These are phyloP conservation scores for Rhizoglyphus robini DNA, from an alignment of 1,140 invertebrate species.

Conservation along the genomic window DNA sequence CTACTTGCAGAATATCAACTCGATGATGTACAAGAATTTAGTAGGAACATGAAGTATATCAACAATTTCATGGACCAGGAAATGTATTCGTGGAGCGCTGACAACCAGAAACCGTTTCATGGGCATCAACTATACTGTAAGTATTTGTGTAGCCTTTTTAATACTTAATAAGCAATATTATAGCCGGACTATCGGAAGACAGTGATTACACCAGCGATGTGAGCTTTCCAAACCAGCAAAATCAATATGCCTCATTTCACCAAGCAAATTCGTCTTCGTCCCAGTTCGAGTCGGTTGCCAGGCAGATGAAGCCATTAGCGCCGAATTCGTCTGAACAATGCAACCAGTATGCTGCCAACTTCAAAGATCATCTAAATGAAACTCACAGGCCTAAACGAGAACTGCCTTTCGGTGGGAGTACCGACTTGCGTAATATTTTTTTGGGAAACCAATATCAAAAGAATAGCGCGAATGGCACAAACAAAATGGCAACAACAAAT, in stretches of 20 bases:
- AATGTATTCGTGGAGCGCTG: slow-evolving; percentile 42
- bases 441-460: background rate
- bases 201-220: slow-evolving; percentile 92
- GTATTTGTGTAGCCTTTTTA: background rate
- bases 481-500: background rate
- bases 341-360: background rate
- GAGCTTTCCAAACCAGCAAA: slow-evolving; percentile 59
- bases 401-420: slow-evolving; percentile 11
- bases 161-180: slow-evolving; percentile 26
- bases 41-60: slow-evolving; percentile 75
- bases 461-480: background rate
- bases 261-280: slow-evolving; percentile 64
- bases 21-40: slow-evolving; percentile 71
- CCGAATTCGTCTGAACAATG: background rate
- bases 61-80: slow-evolving; percentile 78
- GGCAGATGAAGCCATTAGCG: background rate
- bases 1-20: slow-evolving; percentile 60
- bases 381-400: background rate
- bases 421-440: slow-evolving; percentile 11
- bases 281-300: slow-evolving; percentile 54
- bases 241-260: slow-evolving; percentile 37
- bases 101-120: background rate
- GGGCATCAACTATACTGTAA: slow-evolving; percentile 18
- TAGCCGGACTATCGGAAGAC: slow-evolving; percentile 89
- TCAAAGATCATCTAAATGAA: background rate